Evolutionary conservation across 2,888 invertebrate genomes (phyloP), one percentile per base, ranked within the genome.

Genomic region (Dione vanillae): DNA sequence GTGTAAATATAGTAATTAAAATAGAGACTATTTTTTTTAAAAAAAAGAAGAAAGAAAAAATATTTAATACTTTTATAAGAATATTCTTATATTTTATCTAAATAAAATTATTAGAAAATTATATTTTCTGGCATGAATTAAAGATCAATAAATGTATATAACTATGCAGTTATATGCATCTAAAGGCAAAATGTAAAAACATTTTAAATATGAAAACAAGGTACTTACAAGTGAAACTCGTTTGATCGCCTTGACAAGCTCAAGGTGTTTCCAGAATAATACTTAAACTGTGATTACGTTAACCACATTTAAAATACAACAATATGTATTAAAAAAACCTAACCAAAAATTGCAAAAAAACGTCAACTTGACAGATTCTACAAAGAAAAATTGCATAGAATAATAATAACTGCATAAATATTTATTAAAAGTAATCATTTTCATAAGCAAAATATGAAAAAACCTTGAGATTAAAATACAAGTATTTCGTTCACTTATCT

Each of bases 231-330:
- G 43, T 20, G 61, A 61, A 61, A 61, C 61, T 43, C n/a, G 61
- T 61, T 61, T 20, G 8, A 61, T 3, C 56, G 20, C 67, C 61
- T 68, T 61, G 67, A 35, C 27, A 43, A 56, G 37, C n/a, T 52
- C 67, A 67, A 67, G 67, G 67, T 61, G 12, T 27, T 27, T 61
- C 67, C 52, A 68, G 67, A 67, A 61, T 41, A 51, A 43, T 51
- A 20, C n/a, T 47, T 47, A 27, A 45, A 45, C 8, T 45, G 7
- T 62, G n/a, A 47, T 52, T 27, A 14, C 16, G 16, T 47, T 47
- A n/a, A 47, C 16, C n/a, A 9, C 16, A 5, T 27, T 27, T 27
- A 27, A 27, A 27, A 27, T 27, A 5, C 2, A 27, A 27, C 27
- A 27, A 27, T 3, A 2, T 27, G 2, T 27, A 27, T 27, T 27